Evolutionary conservation across 1,140 invertebrate species (phyloP).

Genomic region (Prorops nasuta): DNA sequence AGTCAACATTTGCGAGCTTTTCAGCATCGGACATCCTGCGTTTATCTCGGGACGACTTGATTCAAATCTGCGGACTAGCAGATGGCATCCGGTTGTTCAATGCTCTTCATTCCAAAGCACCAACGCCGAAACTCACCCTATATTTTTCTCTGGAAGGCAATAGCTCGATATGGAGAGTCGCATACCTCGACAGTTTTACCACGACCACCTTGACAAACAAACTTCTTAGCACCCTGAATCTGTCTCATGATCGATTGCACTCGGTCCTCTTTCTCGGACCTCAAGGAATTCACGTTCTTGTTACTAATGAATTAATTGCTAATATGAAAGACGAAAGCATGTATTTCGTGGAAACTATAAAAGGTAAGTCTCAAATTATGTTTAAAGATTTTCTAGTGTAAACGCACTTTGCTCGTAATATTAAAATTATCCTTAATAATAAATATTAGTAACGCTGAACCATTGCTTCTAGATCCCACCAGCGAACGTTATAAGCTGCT

Average conservation of each 20-base stretch:
- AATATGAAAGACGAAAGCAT: conserved; percentile 67
- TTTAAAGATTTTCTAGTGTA: too few relatives aligned
- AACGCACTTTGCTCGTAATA: not conserved
- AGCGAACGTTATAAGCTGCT: conserved; percentile 41
- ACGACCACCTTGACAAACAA: conserved; percentile 68
- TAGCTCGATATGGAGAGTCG: conserved; percentile 69
- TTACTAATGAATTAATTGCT: conserved; percentile 72
- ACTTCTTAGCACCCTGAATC: conserved; percentile 61
- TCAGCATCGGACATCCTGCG: conserved; percentile 84
- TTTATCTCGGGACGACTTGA: conserved; percentile 83
- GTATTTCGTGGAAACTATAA: conserved; percentile 61
- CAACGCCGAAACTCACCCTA: conserved; percentile 74
- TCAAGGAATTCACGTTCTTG: conserved; percentile 69
- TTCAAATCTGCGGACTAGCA: conserved; percentile 89
- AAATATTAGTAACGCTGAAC: not conserved
- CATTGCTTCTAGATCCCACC: conserved; percentile 32
- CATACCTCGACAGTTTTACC: conserved; percentile 72
- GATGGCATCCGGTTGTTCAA: conserved; percentile 91
- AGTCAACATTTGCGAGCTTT: conserved; percentile 78
- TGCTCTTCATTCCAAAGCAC: conserved; percentile 75
- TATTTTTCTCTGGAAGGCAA: conserved; percentile 72
- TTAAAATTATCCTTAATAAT: not conserved
- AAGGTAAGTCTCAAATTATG: conserved; percentile 41
- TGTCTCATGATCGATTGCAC: conserved; percentile 60
- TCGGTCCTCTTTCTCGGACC: conserved; percentile 73